Percentiles rank a stretch among this genome's conserved stretches.
phyloP scores from a whole-genome alignment of 2,888 invertebrate genomes.

The Lasioglossum oenotherae region DNA sequence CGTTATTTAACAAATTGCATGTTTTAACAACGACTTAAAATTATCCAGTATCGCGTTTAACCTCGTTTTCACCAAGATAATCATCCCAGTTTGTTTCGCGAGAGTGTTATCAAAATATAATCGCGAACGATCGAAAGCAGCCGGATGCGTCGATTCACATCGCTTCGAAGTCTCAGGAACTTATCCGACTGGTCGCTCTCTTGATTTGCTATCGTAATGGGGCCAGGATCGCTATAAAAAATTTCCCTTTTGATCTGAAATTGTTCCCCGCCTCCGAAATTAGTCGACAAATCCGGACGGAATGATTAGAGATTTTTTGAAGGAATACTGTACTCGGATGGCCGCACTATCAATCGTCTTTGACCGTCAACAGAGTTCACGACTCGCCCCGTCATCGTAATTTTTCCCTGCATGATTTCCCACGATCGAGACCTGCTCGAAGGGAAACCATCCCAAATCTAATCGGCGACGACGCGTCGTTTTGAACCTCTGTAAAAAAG shows the following conservation, averaged over 20 bases:
- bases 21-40: not conserved
- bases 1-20: not conserved
- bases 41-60: not conserved
- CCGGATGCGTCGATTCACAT: not conserved
- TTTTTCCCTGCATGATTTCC: constrained; percentile 32
- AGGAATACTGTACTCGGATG: constrained; percentile 16
- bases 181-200: not conserved
- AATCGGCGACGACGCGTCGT: constrained; percentile 23
- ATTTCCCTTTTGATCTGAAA: constrained; percentile 6
- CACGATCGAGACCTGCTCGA: constrained; percentile 63
- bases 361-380: constrained; percentile 51
- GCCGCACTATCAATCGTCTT: constrained; percentile 23
- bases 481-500: constrained; percentile 42
- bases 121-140: constrained; percentile 1
- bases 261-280: not conserved
- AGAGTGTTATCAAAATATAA: not conserved
- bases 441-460: constrained; percentile 56
- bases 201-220: not conserved
- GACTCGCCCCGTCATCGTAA: constrained; percentile 28
- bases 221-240: constrained; percentile 2
- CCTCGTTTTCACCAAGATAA: not conserved
- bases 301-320: constrained; percentile 14
- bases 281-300: constrained; percentile 6
- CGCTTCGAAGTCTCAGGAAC: constrained; percentile 8
- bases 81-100: not conserved